These are phyloP conservation scores for Rhadina sibilatrix DNA, from an alignment of 2,113 vertebrate species.

Conservation along the genomic window DNA sequence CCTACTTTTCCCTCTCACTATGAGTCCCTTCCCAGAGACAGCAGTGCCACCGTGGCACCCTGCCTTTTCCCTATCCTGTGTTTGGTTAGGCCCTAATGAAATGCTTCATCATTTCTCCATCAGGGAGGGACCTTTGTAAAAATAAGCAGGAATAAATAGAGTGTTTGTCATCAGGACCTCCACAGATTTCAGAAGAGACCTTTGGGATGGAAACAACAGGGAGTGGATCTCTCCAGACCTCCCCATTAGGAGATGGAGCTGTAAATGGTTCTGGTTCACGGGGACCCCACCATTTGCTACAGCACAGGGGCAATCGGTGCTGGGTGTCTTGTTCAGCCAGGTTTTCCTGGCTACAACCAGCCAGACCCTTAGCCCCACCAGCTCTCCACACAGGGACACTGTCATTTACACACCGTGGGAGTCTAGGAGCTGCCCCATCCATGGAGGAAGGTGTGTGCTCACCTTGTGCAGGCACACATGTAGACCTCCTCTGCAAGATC, in stretches of 20 bases:
- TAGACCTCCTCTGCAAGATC: neutral
- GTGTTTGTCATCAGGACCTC: accelerated
- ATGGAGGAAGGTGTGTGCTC: neutral
- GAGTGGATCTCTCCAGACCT: accelerated
- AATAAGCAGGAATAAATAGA: neutral
- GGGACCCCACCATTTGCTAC: neutral
- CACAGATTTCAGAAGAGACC: accelerated
- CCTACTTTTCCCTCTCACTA: neutral
- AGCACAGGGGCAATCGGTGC: accelerated
- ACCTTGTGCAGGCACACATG: accelerated
- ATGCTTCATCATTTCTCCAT: accelerated
- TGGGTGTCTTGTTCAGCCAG: neutral
- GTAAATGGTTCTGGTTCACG: too few relatives aligned
- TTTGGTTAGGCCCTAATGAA: neutral
- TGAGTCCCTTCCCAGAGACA: neutral
- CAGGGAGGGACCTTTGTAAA: neutral
- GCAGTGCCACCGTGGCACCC: neutral
- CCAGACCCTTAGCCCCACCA: neutral
- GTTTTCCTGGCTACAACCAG: neutral
- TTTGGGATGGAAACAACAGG: neutral
- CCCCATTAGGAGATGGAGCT: neutral
- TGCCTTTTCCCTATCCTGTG: neutral
- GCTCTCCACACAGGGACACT: neutral
- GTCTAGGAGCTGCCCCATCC: neutral
- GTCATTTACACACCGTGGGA: accelerated